Base-by-base conservation (phyloP, 2,888 invertebrate genomes). In the Drosophila subquinaria region DNA sequence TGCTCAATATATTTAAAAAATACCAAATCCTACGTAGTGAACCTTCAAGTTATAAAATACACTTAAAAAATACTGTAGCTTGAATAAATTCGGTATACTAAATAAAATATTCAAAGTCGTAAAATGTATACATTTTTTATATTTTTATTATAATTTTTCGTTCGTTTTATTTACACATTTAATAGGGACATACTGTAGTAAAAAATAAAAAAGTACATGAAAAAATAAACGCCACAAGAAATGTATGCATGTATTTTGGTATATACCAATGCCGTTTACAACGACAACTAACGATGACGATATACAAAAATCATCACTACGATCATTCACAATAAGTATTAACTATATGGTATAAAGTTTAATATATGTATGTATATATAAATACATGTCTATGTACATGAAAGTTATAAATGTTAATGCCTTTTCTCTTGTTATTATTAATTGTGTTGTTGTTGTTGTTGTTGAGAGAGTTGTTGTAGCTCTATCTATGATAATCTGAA, bases 81-180 rank as follows among this genome's bases (percentile, higher is more conserved):
- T 1, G 8, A 40, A 15, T 15, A n/a, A 9, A 3, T 3, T 23
- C 23, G 13, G 20, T 20, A 43, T 43, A 10, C 11, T 5, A 30
- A 38, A 52, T 20, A n/a, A 38, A 40, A 40, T 15, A 20, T 15
- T 10, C n/a, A 23, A 20, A 30, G 13, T 42, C 10, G 17, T 36
- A 40, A 48, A 40, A 42, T 51, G 35, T 61, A 27, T 51, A 43
- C 42, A 73, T 63, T 76, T 73, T 78, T 59, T 76, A 69, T 35
- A 0, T 36, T 35, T 38, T n/a, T 38, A 38, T 38, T 38, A 38
- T 52, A 73, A 62, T 53, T 52, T 69, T 67, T 79, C 55, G 71
- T 71, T 79, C n/a, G 42, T 23, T 67, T 79, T 79, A 70, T 77
- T 71, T 76, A 79, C 77, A 79, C 63, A 57, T 79, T 79, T 61